Percentiles rank a stretch among this genome's conserved stretches.
phyloP scores from a whole-genome alignment of 2,113 vertebrate genomes.

The Erythrocercus mccallii region DNA sequence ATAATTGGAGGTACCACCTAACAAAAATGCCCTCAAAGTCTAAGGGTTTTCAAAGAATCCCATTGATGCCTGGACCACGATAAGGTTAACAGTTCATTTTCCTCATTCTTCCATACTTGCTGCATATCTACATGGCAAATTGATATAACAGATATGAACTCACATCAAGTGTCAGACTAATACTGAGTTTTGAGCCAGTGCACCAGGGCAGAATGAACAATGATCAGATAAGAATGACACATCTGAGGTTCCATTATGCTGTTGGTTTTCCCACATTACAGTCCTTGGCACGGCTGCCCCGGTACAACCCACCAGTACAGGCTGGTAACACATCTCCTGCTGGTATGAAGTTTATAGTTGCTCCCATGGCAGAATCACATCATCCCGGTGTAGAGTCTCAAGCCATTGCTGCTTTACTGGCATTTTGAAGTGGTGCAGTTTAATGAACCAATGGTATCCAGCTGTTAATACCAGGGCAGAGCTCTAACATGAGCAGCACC shows the following conservation, averaged over 20 bases:
- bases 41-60: not conserved
- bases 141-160: not conserved
- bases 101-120: not conserved
- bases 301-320: not conserved
- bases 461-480: not conserved
- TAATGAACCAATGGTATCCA: not conserved
- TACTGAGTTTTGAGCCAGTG: not conserved
- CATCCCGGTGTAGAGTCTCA: not conserved
- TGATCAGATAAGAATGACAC: not conserved
- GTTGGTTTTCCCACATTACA: not conserved
- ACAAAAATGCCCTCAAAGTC: not conserved
- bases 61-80: not conserved
- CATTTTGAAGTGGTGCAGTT: not conserved
- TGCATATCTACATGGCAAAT: not conserved
- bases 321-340: not conserved
- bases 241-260: not conserved
- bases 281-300: not conserved
- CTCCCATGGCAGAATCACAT: not conserved
- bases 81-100: not conserved
- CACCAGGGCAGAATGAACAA: not conserved
- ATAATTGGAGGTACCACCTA: not conserved
- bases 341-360: not conserved
- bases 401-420: not conserved
- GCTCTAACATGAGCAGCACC: not conserved
- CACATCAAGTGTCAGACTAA: not conserved